These are phyloP conservation scores for Dicrurus megarhynchus DNA, from an alignment of 2,113 vertebrate species.

Conservation along the genomic window DNA sequence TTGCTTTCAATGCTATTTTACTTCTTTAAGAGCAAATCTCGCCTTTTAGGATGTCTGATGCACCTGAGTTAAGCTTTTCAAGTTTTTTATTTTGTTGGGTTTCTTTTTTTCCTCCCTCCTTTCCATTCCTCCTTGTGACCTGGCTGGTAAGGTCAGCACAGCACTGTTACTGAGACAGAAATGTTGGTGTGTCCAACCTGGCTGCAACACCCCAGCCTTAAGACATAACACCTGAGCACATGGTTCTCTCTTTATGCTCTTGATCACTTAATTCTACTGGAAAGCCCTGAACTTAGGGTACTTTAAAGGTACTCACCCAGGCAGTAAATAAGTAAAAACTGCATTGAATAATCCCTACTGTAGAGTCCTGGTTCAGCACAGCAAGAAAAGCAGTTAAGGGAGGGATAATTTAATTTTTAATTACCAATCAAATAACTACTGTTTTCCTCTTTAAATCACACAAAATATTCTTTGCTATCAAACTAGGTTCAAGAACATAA, in stretches of 20 bases:
- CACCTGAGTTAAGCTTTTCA: constrained; percentile 52
- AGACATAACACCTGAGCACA: neutral
- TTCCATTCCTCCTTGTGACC: neutral
- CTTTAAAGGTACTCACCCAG: neutral
- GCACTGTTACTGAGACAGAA: neutral
- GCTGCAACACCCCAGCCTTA: neutral
- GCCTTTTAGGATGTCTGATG: neutral
- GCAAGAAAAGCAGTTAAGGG: neutral
- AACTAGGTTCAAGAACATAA: neutral
- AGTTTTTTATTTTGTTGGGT: neutral
- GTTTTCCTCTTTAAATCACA: neutral
- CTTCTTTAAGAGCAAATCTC: neutral
- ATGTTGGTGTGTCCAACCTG: neutral
- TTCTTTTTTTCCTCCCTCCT: neutral
- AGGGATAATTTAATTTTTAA: neutral
- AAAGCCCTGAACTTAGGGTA: neutral
- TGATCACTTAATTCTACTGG: neutral
- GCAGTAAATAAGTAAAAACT: neutral
- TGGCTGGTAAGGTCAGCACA: neutral
- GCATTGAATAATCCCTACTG: neutral
- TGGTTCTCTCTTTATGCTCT: neutral
- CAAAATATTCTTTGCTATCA: neutral
- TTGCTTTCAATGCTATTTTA: neutral
- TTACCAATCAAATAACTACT: neutral
- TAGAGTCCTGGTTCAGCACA: neutral